A percentile compares a stretch with the other conserved stretches of the same genome.
Evolutionary conservation across 2,113 vertebrate genomes (phyloP).

Genomic region (Helogale parvula): DNA sequence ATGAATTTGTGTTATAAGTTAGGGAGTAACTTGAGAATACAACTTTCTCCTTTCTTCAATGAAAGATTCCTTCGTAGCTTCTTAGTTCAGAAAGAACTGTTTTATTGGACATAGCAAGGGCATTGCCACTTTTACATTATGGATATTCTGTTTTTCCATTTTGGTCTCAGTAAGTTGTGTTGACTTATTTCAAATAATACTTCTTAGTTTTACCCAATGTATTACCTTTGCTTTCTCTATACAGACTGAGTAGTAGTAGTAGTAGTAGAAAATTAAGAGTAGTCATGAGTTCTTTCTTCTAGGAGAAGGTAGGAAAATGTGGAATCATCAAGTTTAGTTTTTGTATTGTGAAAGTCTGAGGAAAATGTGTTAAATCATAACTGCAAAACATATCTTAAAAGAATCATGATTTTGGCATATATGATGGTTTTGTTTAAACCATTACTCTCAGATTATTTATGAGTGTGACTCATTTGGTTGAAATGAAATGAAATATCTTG

Average conservation of each 20-base stretch:
- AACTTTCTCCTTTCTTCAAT: slow-evolving; percentile 31
- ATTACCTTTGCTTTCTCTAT: not conserved
- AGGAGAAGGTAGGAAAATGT: not conserved
- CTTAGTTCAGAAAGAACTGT: slow-evolving; percentile 14
- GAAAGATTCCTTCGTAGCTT: not conserved
- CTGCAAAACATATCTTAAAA: not conserved
- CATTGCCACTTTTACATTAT: not conserved
- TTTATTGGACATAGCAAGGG: slow-evolving; percentile 4
- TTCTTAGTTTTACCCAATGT: not conserved
- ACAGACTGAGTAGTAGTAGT: not conserved
- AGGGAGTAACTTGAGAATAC: not conserved
- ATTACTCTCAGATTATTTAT: not conserved
- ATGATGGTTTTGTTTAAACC: not conserved
- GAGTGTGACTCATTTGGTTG: not conserved
- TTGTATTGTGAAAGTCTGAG: not conserved
- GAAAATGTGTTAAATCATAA: slow-evolving; percentile 21
- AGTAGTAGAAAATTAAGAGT: not conserved
- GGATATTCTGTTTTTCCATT: slow-evolving; percentile 15
- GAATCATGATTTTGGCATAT: not conserved
- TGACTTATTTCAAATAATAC: slow-evolving; percentile 8
- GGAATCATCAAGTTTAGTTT: not conserved
- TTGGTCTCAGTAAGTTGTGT: not conserved
- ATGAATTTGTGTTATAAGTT: slow-evolving; percentile 21
- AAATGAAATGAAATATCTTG: not conserved
- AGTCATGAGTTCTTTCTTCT: not conserved